Conservation (phyloP, 2,797 vertebrate genomes). For the Spea hammondii region DNA sequence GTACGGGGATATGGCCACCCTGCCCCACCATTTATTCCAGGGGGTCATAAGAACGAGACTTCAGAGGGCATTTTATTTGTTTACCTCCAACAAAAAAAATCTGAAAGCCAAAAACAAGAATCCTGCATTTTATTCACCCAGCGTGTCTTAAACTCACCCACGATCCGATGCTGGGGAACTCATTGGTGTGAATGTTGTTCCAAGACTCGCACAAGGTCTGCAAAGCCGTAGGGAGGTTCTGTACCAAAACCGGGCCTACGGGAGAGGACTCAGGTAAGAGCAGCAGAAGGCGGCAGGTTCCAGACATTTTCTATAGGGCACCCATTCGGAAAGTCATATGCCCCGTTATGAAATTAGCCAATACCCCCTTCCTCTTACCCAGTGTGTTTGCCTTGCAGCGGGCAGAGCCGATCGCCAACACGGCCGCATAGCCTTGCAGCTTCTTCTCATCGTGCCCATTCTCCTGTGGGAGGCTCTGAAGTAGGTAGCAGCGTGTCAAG, state of each 20-base stretch:
- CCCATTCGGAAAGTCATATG: not conserved
- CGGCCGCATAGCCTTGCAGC: conserved; percentile 88
- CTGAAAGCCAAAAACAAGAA: too few species aligned
- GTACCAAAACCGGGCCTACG: conserved; percentile 84
- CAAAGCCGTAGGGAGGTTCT: conserved; percentile 88
- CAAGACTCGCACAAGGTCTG: conserved; percentile 92
- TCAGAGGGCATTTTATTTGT: too few species aligned
- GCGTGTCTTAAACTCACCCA: conserved; percentile 77
- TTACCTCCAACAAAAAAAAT: too few species aligned
- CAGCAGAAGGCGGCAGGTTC: not conserved
- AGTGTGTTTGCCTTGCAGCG: conserved; percentile 92
- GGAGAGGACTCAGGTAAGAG: conserved; percentile 2
- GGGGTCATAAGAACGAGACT: too few species aligned
- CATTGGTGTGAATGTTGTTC: conserved; percentile 93
- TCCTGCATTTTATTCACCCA: too few species aligned
- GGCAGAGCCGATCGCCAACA: conserved; percentile 86
- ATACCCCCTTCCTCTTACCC: conserved; percentile 66
- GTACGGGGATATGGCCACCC: too few species aligned
- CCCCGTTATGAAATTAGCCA: too few species aligned
- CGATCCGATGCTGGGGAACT: conserved; percentile 96
- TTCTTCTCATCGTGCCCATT: conserved; percentile 75
- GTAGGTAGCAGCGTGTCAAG: conserved; percentile 90
- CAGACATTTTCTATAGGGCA: not conserved
- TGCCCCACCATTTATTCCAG: too few species aligned
- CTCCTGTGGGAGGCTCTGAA: conserved; percentile 89